These are phyloP conservation scores for Pampus argenteus DNA, from an alignment of 2,797 vertebrate genomes.

Conservation along the genomic window DNA sequence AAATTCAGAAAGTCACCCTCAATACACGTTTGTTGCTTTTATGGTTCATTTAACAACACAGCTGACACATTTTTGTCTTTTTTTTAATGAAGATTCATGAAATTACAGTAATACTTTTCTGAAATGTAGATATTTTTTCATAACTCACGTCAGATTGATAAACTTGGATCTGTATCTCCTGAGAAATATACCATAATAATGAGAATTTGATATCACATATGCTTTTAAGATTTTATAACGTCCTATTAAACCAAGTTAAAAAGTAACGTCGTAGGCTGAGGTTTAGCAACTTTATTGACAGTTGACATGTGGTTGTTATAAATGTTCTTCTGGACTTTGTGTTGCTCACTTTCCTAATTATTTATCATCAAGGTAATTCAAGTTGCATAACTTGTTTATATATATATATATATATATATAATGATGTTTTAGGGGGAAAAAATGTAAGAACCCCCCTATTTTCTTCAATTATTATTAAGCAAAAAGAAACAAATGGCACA, in stretches of 20 bases:
- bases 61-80: neutral
- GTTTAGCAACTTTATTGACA: slow-evolving; percentile 68
- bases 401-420: too few relatives aligned
- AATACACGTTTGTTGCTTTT: neutral
- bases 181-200: neutral
- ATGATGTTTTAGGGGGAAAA: neutral
- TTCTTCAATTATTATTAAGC: neutral
- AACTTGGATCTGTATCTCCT: neutral
- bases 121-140: neutral
- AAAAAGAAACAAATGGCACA: neutral
- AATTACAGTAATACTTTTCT: neutral
- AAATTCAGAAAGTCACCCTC: neutral
- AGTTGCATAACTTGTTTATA: neutral
- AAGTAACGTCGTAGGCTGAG: slow-evolving; percentile 61
- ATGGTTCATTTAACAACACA: neutral
- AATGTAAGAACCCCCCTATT: neutral
- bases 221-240: slow-evolving; percentile 58
- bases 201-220: slow-evolving; percentile 30
- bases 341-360: slow-evolving; percentile 17
- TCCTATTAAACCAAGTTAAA: slow-evolving; percentile 71
- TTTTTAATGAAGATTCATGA: neutral
- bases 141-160: neutral
- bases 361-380: neutral
- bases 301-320: slow-evolving; percentile 67
- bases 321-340: slow-evolving; percentile 67